Evolutionary conservation across 2,113 vertebrate genomes (phyloP), one percentile per base, ranked within the genome.

Genomic region (Parotia lawesii): DNA sequence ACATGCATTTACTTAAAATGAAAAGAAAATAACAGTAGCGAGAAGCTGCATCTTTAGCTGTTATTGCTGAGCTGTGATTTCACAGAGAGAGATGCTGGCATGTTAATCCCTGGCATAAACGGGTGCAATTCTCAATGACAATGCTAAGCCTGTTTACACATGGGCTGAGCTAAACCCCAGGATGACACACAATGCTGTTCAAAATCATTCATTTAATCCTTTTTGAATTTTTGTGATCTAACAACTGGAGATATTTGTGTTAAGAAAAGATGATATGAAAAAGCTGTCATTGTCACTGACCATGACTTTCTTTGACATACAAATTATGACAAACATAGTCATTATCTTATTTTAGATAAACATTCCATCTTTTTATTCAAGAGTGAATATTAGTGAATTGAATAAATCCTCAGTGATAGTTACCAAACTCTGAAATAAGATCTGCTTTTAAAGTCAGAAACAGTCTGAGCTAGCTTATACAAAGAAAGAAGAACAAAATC

Each of bases 381-480:
- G 90, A 92, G 53, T 28, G 54, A 96, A 92, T 95, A 96, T 96
- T 93, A 96, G 77, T 94, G 47, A 90, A 66, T 73, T 96, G 64
- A 96, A 93, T 94, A 96, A 95, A 87, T 89, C 88, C 80, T 88
- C 50, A 11, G 71, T 72, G 65, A 91, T 84, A 97, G 87, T 96
- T 96, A 88, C 77, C 72, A 85, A 71, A 86, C 47, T 93, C 56
- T 76, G 56, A 94, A 94, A 88, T 69, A 60, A 66, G 35, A 76
- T 94, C 92, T 97, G 54, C 90, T 96, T 98, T 97, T 97, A 61
- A 96, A 95, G 94, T 35, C 79, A 47, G 54, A 95, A 94, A 75
- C 61, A 90, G 57, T 87, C 94, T 82, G 85, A 95, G 71, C 81
- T 95, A 92, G 71, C 37, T 94, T 94, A 89, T 76, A 75, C 81